A percentile compares a stretch with the other conserved stretches of the same genome.
Evolutionary conservation across 2,113 vertebrate species (phyloP).

Genomic region (Tetrax tetrax): DNA sequence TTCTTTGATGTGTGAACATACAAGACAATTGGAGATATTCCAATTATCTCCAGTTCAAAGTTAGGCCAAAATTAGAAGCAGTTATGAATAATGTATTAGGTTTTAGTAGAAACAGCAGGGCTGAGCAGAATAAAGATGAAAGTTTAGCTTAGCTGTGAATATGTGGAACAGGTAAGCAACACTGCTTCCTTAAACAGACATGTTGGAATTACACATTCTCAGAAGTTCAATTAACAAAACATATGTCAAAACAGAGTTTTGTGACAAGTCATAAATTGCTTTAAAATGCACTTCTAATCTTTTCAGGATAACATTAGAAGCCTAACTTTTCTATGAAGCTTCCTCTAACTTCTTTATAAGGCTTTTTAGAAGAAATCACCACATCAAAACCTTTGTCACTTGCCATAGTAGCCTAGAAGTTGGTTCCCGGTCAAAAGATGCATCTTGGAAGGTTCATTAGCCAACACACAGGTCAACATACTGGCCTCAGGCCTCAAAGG

Average conservation of each 20-base stretch:
- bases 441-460: not conserved
- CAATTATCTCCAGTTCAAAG: slow-evolving; percentile 65
- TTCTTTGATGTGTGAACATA: slow-evolving; percentile 44
- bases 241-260: not conserved
- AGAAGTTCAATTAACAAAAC: slow-evolving; percentile 44
- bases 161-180: not conserved
- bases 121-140: slow-evolving; percentile 52
- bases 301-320: not conserved
- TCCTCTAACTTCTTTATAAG: not conserved
- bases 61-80: slow-evolving; percentile 61
- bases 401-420: not conserved
- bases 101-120: slow-evolving; percentile 19
- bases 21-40: slow-evolving; percentile 20
- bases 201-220: not conserved
- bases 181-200: not conserved
- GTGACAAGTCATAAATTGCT: not conserved
- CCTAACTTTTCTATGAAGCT: not conserved
- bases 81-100: slow-evolving; percentile 62
- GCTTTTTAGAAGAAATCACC: not conserved
- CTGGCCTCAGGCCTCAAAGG: not conserved
- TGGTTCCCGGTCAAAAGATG: not conserved
- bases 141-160: slow-evolving; percentile 12
- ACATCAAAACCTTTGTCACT: not conserved
- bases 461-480: not conserved
- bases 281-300: not conserved